Percentiles rank a stretch among this genome's conserved stretches.
Evolutionary conservation across 53 echinoderm and acorn worm species (phyloP).

Genomic region (Apostichopus leukothele): DNA sequence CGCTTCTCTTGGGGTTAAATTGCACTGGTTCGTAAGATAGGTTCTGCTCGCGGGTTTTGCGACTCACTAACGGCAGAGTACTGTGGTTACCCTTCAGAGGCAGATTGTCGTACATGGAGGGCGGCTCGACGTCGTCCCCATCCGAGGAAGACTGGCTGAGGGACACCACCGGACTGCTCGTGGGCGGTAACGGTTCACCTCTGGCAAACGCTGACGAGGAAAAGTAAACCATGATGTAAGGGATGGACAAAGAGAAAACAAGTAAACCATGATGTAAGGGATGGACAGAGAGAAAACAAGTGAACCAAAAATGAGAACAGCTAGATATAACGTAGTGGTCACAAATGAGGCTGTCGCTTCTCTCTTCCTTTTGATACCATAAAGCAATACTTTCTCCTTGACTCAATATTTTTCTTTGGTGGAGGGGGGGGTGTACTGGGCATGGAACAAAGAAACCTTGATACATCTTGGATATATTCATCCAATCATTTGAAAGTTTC

Average conservation of each 20-base stretch:
- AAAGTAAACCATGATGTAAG: neutral
- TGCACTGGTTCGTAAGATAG: conserved; percentile 26
- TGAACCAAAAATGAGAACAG: no score
- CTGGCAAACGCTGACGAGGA: conserved; percentile 21
- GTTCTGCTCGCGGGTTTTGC: conserved; percentile 9
- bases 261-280: no score
- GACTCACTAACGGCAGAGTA: conserved; percentile 27
- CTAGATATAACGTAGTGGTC: no score
- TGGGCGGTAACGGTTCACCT: conserved; percentile 31
- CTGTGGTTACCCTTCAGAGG: conserved; percentile 33
- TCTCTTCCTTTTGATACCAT: no score
- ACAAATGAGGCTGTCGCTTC: no score
- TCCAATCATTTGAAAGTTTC: no score
- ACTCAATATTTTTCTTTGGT: no score
- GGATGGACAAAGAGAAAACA: neutral
- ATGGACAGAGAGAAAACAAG: neutral
- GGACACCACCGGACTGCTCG: conserved; percentile 24
- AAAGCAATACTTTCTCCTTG: no score
- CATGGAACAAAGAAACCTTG: no score
- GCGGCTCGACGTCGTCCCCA: conserved; percentile 48
- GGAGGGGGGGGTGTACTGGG: no score
- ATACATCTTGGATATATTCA: no score
- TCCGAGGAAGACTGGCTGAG: conserved; percentile 34
- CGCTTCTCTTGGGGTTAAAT: neutral
- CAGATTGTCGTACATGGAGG: conserved; percentile 66